Evolutionary conservation across 2,113 vertebrate species (phyloP).

Genomic region (Hemibagrus wyckioides): DNA sequence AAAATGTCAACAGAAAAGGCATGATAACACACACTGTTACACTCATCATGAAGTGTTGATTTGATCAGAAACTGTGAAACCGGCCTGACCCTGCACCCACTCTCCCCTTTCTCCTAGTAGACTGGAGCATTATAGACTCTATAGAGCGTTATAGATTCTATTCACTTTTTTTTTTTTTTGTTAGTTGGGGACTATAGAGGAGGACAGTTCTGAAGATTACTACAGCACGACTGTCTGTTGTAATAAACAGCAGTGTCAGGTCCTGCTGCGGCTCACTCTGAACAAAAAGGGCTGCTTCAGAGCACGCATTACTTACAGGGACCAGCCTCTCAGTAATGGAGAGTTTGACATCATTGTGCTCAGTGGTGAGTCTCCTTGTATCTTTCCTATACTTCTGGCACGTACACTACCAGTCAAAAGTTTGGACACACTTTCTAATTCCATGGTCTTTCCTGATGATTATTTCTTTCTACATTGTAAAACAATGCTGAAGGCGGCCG

Average conservation of each 20-base stretch:
- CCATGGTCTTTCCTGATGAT: too few species aligned
- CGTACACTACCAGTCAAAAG: too few species aligned
- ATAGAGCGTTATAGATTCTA: not conserved
- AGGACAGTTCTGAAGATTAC: constrained; percentile 79
- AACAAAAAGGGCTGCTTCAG: constrained; percentile 89
- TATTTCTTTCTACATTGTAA: too few species aligned
- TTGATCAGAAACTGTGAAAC: not conserved
- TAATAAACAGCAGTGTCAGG: constrained; percentile 86
- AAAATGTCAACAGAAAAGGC: not conserved
- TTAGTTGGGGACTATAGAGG: constrained; percentile 88
- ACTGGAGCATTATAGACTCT: not conserved
- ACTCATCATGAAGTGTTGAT: not conserved
- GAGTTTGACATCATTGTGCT: constrained; percentile 98
- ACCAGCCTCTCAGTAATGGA: constrained; percentile 94
- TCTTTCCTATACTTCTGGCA: not conserved
- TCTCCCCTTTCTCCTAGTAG: not conserved
- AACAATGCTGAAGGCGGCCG: too few species aligned
- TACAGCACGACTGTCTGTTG: constrained; percentile 87
- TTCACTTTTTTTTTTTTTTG: not conserved
- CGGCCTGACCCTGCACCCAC: not conserved
- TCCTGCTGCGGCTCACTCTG: constrained; percentile 86
- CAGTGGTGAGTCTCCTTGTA: constrained; percentile 77
- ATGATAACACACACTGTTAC: not conserved
- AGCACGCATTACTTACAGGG: constrained; percentile 89
- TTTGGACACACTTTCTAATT: too few species aligned